Conservation (phyloP, 2,888 invertebrate genomes). For the Nineta flava region DNA sequence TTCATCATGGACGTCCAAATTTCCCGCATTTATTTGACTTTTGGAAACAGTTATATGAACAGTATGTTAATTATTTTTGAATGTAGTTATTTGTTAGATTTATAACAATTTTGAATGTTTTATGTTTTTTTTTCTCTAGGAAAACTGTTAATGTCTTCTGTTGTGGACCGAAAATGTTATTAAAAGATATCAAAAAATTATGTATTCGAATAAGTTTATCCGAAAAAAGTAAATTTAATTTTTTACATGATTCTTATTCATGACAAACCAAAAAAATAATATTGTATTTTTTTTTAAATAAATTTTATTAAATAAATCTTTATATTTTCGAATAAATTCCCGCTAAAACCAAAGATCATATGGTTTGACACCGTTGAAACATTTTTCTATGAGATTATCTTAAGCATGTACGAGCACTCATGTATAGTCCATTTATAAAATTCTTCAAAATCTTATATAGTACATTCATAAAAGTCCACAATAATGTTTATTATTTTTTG, state of each 20-base stretch:
- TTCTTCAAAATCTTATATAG: no score
- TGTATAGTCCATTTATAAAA: no score
- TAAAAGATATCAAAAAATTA: conserved; percentile 26
- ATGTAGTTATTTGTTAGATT: background rate
- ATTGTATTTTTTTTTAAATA: background rate
- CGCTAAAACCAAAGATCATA: no score
- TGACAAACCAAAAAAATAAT: background rate
- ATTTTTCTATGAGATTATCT: no score
- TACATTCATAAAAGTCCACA: no score
- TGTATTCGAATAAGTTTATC: conserved; percentile 16
- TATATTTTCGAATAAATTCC: no score
- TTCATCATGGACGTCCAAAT: conserved; percentile 30
- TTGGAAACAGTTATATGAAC: conserved; percentile 33
- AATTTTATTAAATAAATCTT: no score
- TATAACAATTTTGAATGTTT: background rate
- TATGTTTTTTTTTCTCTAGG: conserved; percentile 22
- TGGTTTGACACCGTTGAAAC: no score
- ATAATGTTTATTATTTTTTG: no score
- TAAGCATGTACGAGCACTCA: no score
- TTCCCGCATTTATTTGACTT: conserved; percentile 33
- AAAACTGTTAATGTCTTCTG: conserved; percentile 28
- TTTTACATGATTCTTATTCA: conserved; percentile 2
- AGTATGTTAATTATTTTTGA: conserved; percentile 17
- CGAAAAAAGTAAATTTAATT: background rate
- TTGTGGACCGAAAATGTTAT: conserved; percentile 36